A percentile compares a stretch with the other conserved stretches of the same genome.
These are phyloP conservation scores for Apteryx mantelli DNA, from an alignment of 2,113 vertebrate genomes.

Conservation along the genomic window DNA sequence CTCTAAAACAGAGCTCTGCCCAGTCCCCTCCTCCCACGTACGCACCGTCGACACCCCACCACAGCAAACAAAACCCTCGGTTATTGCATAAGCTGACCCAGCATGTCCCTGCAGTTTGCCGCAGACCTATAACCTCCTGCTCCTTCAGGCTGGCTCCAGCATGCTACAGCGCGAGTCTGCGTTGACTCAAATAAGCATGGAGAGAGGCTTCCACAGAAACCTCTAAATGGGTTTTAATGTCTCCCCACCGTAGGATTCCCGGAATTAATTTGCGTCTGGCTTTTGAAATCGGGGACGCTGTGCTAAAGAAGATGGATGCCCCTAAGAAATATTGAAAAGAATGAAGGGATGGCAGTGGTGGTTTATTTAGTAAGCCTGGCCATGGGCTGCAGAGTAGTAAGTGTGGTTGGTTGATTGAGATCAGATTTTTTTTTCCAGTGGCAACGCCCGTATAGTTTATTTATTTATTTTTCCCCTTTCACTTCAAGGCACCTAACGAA, in stretches of 20 bases:
- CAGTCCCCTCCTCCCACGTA: not conserved
- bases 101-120: not conserved
- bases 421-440: slow-evolving; percentile 16
- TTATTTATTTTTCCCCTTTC: slow-evolving; percentile 54
- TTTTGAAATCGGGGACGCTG: slow-evolving; percentile 43
- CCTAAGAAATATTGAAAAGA: slow-evolving; percentile 37
- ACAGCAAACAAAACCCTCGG: not conserved
- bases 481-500: slow-evolving; percentile 5
- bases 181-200: not conserved
- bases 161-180: not conserved
- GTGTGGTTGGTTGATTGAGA: slow-evolving; percentile 47
- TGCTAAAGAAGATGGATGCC: slow-evolving; percentile 67
- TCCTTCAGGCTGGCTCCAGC: slow-evolving; percentile 52
- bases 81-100: not conserved
- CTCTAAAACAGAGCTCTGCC: not conserved
- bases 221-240: slow-evolving; percentile 66
- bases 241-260: slow-evolving; percentile 51
- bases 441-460: not conserved
- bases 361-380: slow-evolving; percentile 29
- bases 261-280: slow-evolving; percentile 69
- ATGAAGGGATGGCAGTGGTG: slow-evolving; percentile 6
- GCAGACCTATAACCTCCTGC: slow-evolving; percentile 24
- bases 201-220: slow-evolving; percentile 65
- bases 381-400: not conserved
- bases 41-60: not conserved